Evolutionary conservation across 2,797 vertebrate genomes (phyloP).

Genomic region (Manis pentadactyla): DNA sequence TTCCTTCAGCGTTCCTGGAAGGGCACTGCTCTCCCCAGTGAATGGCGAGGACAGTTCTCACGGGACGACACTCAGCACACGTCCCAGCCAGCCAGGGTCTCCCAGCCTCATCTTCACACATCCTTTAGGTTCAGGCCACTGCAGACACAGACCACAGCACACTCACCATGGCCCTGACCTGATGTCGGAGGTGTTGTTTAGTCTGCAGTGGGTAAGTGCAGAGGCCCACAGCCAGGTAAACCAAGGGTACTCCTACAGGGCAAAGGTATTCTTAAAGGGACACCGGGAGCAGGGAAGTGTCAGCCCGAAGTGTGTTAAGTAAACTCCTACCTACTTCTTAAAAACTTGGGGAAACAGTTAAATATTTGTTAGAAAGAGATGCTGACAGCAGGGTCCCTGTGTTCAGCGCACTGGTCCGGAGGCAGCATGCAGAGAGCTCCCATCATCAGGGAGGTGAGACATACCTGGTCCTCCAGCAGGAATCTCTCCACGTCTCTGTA

Average conservation of each 20-base stretch:
- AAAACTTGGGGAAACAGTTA: neutral
- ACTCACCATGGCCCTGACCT: fast-evolving
- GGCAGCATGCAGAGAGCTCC: neutral
- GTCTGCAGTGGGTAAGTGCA: fast-evolving
- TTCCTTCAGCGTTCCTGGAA: neutral
- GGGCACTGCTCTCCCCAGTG: neutral
- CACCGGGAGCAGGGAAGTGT: neutral
- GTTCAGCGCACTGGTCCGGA: neutral
- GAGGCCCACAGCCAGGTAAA: neutral
- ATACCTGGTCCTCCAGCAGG: conserved; percentile 94
- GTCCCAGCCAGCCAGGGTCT: fast-evolving
- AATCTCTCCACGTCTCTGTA: conserved; percentile 94
- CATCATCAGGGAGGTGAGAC: neutral
- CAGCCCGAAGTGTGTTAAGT: neutral
- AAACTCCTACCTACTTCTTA: neutral
- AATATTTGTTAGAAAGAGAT: neutral
- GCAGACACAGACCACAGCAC: fast-evolving
- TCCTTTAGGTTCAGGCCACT: too few relatives aligned
- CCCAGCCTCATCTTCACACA: fast-evolving
- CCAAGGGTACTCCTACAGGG: too few relatives aligned
- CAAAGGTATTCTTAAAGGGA: neutral
- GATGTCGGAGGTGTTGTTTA: fast-evolving
- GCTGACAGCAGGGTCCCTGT: neutral
- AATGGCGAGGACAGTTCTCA: neutral
- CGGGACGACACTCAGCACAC: neutral